Evolutionary conservation across 2,888 invertebrate species (phyloP).

Genomic region (Drosophila leonis): DNA sequence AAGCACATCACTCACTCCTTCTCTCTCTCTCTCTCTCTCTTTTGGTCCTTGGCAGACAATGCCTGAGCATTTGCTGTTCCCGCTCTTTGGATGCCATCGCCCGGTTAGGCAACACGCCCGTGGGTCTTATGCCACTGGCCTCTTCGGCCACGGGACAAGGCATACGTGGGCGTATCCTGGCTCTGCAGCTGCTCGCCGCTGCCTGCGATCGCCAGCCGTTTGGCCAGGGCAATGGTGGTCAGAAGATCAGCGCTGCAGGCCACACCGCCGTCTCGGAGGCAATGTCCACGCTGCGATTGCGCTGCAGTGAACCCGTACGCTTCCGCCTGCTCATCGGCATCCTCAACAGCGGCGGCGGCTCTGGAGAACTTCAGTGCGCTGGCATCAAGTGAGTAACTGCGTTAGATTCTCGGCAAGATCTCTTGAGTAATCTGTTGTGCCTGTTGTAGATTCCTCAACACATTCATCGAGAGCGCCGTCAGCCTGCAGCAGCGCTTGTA

Average conservation of each 20-base stretch:
- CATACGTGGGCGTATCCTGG: constrained; percentile 93
- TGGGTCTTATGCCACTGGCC: constrained; percentile 93
- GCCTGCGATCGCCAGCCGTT: constrained; percentile 89
- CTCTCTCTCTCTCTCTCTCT: not conserved
- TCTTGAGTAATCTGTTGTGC: not conserved
- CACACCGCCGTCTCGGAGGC: constrained; percentile 96
- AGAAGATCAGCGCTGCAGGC: constrained; percentile 88
- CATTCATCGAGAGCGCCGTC: constrained; percentile 91
- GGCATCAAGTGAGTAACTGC: constrained; percentile 87
- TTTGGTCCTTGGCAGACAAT: constrained; percentile 87
- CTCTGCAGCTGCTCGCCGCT: constrained; percentile 94
- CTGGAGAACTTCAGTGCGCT: constrained; percentile 91
- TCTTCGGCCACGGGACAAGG: constrained; percentile 95
- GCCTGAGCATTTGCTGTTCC: constrained; percentile 92
- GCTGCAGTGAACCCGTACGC: constrained; percentile 96
- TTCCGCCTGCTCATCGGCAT: constrained; percentile 96
- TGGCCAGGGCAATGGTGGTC: constrained; percentile 83
- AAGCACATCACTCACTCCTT: not conserved
- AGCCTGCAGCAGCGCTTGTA: constrained; percentile 92
- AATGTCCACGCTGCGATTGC: constrained; percentile 93
- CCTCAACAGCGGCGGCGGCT: constrained; percentile 91
- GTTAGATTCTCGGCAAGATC: not conserved
- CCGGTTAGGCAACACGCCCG: constrained; percentile 91
- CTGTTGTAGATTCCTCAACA: constrained; percentile 91
- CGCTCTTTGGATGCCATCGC: constrained; percentile 92